These are phyloP conservation scores for Lycia hirtaria DNA, from an alignment of 2,888 invertebrate species.

Conservation along the genomic window DNA sequence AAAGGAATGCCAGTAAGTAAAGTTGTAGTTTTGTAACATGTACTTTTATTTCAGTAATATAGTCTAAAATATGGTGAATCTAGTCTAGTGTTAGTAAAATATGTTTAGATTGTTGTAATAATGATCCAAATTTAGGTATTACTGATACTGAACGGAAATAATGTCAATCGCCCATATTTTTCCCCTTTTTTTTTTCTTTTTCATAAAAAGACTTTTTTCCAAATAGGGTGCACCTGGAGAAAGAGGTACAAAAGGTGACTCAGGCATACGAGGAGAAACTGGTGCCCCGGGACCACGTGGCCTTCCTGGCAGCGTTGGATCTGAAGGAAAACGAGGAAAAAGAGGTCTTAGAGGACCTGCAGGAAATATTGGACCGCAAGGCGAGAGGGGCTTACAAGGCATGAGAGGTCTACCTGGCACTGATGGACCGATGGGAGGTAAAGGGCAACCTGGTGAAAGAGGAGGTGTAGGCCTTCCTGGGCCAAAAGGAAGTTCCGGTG, in stretches of 20 bases:
- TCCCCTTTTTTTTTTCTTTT: background rate
- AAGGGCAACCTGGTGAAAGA: conserved; percentile 90
- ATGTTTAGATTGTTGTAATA: background rate
- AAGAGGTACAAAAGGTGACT: conserved; percentile 92
- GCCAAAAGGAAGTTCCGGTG: conserved; percentile 86
- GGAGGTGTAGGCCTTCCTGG: conserved; percentile 84
- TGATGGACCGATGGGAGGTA: conserved; percentile 91
- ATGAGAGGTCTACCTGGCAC: conserved; percentile 89
- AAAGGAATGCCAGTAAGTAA: conserved; percentile 90
- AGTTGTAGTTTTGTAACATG: too few species aligned
- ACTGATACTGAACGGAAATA: background rate
- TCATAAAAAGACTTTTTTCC: conserved; percentile 16
- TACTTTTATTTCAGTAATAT: too few species aligned
- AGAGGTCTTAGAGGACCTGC: conserved; percentile 91
- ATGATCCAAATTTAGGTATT: background rate
- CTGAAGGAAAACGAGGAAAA: conserved; percentile 93
- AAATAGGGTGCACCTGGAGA: conserved; percentile 90
- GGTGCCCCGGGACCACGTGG: conserved; percentile 91
- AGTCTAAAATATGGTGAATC: too few species aligned
- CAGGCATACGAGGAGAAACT: conserved; percentile 90
- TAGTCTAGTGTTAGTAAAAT: too few species aligned
- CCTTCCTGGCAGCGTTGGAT: conserved; percentile 89
- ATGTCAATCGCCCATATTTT: background rate
- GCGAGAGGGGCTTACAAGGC: conserved; percentile 89
- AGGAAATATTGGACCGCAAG: conserved; percentile 89